Evolutionary conservation across 2,113 vertebrate species (phyloP), one percentile per base, ranked within the genome.

Genomic region (Dicrurus megarhynchus): DNA sequence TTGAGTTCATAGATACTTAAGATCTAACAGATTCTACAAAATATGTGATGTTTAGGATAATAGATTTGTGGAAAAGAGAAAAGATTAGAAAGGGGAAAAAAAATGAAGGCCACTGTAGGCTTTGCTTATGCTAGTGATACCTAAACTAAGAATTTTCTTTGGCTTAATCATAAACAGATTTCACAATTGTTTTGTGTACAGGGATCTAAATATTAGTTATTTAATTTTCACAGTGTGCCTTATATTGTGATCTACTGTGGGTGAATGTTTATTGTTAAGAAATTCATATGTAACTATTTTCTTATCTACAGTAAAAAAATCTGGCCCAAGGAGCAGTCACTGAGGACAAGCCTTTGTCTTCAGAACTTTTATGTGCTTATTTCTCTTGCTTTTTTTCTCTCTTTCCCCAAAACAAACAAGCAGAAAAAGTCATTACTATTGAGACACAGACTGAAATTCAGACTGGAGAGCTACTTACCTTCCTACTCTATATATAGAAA

Each of bases 361-460:
- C 50, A 63, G 55, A 83, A 41, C 16, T 65, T 80, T 8, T 7
- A 12, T 46, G 14, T 85, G 39, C 33, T 84, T 65, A 17, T 53
- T 86, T 76, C 12, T 84, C 35, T 79, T 56, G n/a, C 21, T 32
- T 65, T 47, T 70, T 56, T 68, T 16, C 28, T 60, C 49, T 37
- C 33, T 77, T 64, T 64, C 50, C 68, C 47, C 30, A 76, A 84
- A 91, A 27, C 33, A 84, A 75, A 42, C 47, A 60, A 50, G 39
- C 37, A 87, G 39, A 39, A 81, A 60, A 74, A 60, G 30, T 60
- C 11, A 15, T 46, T 60, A 53, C 30, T 27, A 77, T 92, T 89
- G 39, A 95, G 82, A 37, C 61, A 84, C 17, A 94, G 37, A 53
- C 90, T 97, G 80, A 93, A 93, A 87, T 97, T 95, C 87, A 73